Conservation (phyloP, 2,888 invertebrate species). For the Drosophila atroscutellata region DNA sequence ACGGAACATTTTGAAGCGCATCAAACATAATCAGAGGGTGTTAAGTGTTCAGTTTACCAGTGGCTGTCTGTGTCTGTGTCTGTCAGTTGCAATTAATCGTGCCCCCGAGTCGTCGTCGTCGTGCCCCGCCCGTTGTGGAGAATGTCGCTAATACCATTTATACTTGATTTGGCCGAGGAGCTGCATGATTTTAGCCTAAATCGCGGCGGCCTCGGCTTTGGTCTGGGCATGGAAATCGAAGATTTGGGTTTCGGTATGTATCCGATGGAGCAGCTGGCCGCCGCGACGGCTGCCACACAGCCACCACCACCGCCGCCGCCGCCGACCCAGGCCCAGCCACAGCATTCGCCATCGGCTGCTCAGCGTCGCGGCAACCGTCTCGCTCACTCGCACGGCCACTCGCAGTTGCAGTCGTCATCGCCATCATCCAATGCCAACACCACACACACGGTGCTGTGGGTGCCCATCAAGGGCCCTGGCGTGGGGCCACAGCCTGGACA, state of each 20-base stretch:
- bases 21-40: constrained; percentile 26
- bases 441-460: constrained; percentile 56
- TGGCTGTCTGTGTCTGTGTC: constrained; percentile 16
- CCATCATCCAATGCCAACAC: constrained; percentile 7
- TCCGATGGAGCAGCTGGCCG: constrained; percentile 75
- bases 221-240: constrained; percentile 74
- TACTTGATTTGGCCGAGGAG: constrained; percentile 80
- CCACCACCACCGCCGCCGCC: constrained; percentile 21
- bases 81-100: constrained; percentile 19
- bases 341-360: constrained; percentile 45
- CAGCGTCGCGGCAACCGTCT: constrained; percentile 45
- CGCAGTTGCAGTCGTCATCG: constrained; percentile 14
- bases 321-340: constrained; percentile 50
- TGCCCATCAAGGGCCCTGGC: constrained; percentile 59
- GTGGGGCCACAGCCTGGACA: neutral
- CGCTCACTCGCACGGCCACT: constrained; percentile 42
- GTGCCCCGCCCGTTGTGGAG: constrained; percentile 13
- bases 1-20: constrained; percentile 17
- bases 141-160: constrained; percentile 81
- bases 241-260: constrained; percentile 83
- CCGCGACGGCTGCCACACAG: constrained; percentile 51
- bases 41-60: constrained; percentile 14
- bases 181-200: constrained; percentile 65
- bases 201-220: constrained; percentile 52
- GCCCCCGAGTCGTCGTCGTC: neutral